Percentiles rank a stretch among this genome's conserved stretches.
phyloP scores from a whole-genome alignment of 2,113 vertebrate species.

The Theropithecus gelada region DNA sequence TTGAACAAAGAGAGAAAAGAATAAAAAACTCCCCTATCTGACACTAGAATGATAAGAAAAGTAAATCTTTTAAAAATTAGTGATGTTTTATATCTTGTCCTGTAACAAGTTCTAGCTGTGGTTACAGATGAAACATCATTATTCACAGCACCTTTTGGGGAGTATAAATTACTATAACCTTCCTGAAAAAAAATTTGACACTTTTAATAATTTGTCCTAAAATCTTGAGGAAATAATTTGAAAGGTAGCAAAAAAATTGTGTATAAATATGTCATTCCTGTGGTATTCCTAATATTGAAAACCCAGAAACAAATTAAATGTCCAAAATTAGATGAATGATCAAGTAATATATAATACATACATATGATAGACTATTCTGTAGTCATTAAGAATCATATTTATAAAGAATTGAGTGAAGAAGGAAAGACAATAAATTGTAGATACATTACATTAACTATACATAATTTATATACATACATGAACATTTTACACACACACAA shows the following conservation, averaged over 20 bases:
- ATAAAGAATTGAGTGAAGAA: background rate
- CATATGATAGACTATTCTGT: background rate
- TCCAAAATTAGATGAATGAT: background rate
- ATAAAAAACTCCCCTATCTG: background rate
- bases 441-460: background rate
- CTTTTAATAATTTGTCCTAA: conserved; percentile 35
- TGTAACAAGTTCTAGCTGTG: background rate
- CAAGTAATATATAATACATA: background rate
- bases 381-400: background rate
- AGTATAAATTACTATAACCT: conserved; percentile 12
- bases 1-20: background rate
- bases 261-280: conserved; percentile 9
- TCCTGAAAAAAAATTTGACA: background rate
- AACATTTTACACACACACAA: background rate
- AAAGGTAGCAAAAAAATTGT: background rate
- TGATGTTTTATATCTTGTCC: background rate
- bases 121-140: conserved; percentile 7
- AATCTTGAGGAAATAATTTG: conserved; percentile 26
- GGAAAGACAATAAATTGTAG: background rate
- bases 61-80: background rate
- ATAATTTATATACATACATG: background rate
- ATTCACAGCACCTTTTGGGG: background rate
- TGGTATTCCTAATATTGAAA: conserved; percentile 28
- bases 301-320: conserved; percentile 1
- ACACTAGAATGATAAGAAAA: background rate